Conservation (phyloP, 2,888 invertebrate species). For the Brachyptera putata region DNA sequence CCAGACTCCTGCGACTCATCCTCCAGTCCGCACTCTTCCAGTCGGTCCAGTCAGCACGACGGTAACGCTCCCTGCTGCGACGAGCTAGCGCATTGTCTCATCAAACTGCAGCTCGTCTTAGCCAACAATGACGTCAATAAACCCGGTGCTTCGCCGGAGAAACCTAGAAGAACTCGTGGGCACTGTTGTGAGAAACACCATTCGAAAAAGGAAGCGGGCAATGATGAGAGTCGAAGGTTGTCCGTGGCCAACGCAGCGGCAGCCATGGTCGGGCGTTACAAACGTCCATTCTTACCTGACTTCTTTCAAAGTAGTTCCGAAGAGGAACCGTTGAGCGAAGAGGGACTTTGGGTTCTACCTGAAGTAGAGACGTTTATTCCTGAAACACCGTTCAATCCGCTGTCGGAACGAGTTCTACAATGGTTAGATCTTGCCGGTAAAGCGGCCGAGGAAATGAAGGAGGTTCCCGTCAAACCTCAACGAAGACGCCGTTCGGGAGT, state of each 20-base stretch:
- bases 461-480: background rate
- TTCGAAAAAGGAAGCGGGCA: background rate
- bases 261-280: constrained; percentile 24
- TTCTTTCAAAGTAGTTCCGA: constrained; percentile 21
- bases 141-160: background rate
- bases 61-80: constrained; percentile 10
- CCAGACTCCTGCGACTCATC: constrained; percentile 52
- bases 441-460: constrained; percentile 21
- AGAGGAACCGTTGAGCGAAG: constrained; percentile 13
- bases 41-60: constrained; percentile 15
- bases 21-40: too few species aligned
- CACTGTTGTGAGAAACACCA: constrained; percentile 6
- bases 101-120: constrained; percentile 32
- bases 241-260: background rate
- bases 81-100: constrained; percentile 31
- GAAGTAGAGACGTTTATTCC: constrained; percentile 14
- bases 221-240: background rate
- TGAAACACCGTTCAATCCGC: constrained; percentile 43
- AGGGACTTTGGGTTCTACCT: constrained; percentile 3
- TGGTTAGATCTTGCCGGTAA: constrained; percentile 74
- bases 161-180: too few species aligned
- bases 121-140: constrained; percentile 16
- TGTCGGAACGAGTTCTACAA: constrained; percentile 69
- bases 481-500: constrained; percentile 12
- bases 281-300: constrained; percentile 24